Base-by-base conservation (phyloP, 2,113 vertebrate genomes). In the Colistium nudipinnis region DNA sequence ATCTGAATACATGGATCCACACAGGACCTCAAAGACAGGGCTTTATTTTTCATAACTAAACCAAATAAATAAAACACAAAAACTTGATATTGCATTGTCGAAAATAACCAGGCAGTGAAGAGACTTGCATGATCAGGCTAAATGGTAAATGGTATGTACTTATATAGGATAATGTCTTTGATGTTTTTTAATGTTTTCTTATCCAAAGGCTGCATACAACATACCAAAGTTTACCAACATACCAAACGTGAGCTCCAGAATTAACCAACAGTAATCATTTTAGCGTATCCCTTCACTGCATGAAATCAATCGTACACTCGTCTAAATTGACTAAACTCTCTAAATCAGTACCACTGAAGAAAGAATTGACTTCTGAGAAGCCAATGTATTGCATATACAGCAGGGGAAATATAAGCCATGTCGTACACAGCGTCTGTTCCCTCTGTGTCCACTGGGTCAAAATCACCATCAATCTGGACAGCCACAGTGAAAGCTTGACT, bases 391-490 rank as follows among this genome's bases (percentile, higher is more conserved):
- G 17, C 6, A 39, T 49, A 61, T 4, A n/a, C n/a, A 17, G 51
- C 12, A 1, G 27, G 24, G 60, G 75, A 76, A 75, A 81, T 67
- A 69, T 19, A 70, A 80, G 53, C 48, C 68, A 33, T 19, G 43
- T 31, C 25, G 17, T 16, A 20, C 55, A 8, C 63, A 63, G 56
- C 22, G 61, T 59, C 78, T 77, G 38, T 62, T 41, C 39, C 66
- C 39, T 39, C 12, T n/a, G 31, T 36, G 28, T 74, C 36, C 49
- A 57, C 45, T 8, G 10, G 59, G 54, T 83, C 82, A 80, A 74
- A 69, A 81, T 80, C 43, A 78, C 63, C 69, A 84, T 89, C 82
- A 88, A 83, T 88, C 75, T 88, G 84, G 69, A 76, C 56, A 38
- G 70, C 54, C 35, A 60, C 73, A 57, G 55, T 36, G 59, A 74